Base-by-base conservation (phyloP, 2,113 vertebrate species). In the Desmodus rotundus region DNA sequence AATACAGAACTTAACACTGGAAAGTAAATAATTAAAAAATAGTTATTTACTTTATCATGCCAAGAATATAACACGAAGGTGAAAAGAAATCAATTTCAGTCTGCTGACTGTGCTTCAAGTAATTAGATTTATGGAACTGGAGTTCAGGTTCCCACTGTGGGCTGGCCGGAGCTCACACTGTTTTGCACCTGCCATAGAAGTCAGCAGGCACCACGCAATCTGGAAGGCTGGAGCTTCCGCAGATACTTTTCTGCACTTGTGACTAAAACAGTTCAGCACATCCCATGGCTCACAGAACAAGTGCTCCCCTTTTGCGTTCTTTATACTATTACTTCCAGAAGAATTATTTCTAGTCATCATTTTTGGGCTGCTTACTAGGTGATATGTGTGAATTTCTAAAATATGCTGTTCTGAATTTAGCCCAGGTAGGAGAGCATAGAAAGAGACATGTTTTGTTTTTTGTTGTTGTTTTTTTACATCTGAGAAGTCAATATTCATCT, bases 161-260 rank as follows among this genome's bases (percentile, higher is more conserved):
- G 93, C 77, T 73, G 90, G 77, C 89, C 93, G 73, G 65, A 88
- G 15, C 67, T 96, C 97, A 90, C 2, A 80, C 43, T 78, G 96
- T 12, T 93, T 93, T 94, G 95, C 97, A 98, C 96, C 97, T 98
- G 98, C 95, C 96, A 78, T 86, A 63, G 96, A 97, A 96, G 96
- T 56, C 38, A 88, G 72, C 16, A 17, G 33, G 73, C 16, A 82
- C 80, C 73, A 80, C 90, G 88, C 87, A 97, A 47, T 94, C 94
- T 97, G 93, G 82, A 96, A 97, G 61, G 74, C 47, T 5, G 26
- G 47, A 4, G n/a, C 38, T 95, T 93, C 91, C 76, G 72, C 96
- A 98, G 92, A 97, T 97, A 96, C n/a, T 56, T 2, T 58, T 96
- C 83, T 41, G 86, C 86, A 54, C 72, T 96, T 3, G 0, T 90